phyloP scores from a whole-genome alignment of 2,797 vertebrate genomes.

The Rhinophrynus dorsalis region DNA sequence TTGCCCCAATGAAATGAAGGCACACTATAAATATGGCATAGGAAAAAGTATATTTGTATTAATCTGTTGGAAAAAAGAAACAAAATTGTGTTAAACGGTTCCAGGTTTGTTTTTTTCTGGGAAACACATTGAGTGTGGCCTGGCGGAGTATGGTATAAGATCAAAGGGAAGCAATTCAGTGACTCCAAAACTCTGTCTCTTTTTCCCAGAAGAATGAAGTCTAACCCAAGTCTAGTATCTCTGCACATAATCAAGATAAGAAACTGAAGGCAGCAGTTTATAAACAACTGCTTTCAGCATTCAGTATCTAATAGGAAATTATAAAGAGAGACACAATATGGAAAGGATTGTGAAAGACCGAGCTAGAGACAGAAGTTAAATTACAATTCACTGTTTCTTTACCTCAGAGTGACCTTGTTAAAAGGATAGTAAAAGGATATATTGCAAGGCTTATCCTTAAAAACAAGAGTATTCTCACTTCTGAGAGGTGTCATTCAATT shows the following conservation, averaged over 20 bases:
- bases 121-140: constrained; percentile 9
- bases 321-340: background rate
- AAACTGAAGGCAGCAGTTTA: constrained; percentile 17
- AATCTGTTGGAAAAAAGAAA: too few species aligned
- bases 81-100: too few species aligned
- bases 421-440: too few species aligned
- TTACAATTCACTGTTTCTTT: background rate
- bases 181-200: constrained; percentile 29
- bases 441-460: too few species aligned
- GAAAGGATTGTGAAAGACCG: background rate
- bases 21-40: too few species aligned
- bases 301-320: constrained; percentile 13
- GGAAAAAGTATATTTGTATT: too few species aligned
- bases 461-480: too few species aligned
- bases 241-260: constrained; percentile 41
- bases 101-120: too few species aligned
- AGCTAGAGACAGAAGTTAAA: background rate
- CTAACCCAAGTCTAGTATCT: constrained; percentile 12
- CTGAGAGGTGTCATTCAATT: too few species aligned
- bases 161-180: constrained; percentile 60
- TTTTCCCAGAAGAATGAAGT: constrained; percentile 15
- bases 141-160: constrained; percentile 47
- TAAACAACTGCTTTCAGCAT: constrained; percentile 20
- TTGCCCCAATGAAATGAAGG: too few species aligned
- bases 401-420: background rate